phyloP scores from a whole-genome alignment of 1,140 invertebrate species.

The Orchestia grillus region DNA sequence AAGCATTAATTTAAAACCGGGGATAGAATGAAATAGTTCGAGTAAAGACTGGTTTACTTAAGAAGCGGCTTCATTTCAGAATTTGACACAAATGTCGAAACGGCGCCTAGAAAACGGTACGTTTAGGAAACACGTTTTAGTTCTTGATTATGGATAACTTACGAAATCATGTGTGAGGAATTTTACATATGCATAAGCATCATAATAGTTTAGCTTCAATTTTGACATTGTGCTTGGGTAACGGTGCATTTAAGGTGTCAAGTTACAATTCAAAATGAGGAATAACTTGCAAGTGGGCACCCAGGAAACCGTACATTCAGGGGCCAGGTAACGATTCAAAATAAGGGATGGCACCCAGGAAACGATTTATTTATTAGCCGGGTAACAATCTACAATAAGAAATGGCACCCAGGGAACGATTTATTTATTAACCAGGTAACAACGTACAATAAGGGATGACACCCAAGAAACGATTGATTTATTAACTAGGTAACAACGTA shows the following conservation, averaged over 20 bases:
- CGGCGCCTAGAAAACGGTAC: neutral
- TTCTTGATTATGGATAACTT: neutral
- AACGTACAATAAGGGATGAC: neutral
- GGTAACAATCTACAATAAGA: too few relatives aligned
- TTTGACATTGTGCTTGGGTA: neutral
- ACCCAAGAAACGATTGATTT: neutral
- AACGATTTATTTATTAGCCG: too few relatives aligned
- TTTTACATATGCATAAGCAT: neutral
- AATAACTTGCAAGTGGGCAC: neutral
- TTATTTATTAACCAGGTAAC: neutral
- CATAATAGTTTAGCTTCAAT: neutral
- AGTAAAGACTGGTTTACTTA: too few relatives aligned
- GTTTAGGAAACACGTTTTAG: neutral
- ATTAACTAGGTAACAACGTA: neutral
- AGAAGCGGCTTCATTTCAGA: too few relatives aligned
- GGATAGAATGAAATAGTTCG: too few relatives aligned
- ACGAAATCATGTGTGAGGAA: neutral
- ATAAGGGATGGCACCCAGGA: neutral
- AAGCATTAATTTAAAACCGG: too few relatives aligned
- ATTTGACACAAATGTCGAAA: too few relatives aligned
- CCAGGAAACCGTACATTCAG: neutral
- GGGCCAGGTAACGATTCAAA: neutral
- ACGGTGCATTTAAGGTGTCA: neutral
- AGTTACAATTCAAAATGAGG: neutral
- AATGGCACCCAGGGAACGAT: neutral